Base-by-base conservation (phyloP, 2,888 invertebrate species). In the Fissipunctia ypsillon region DNA sequence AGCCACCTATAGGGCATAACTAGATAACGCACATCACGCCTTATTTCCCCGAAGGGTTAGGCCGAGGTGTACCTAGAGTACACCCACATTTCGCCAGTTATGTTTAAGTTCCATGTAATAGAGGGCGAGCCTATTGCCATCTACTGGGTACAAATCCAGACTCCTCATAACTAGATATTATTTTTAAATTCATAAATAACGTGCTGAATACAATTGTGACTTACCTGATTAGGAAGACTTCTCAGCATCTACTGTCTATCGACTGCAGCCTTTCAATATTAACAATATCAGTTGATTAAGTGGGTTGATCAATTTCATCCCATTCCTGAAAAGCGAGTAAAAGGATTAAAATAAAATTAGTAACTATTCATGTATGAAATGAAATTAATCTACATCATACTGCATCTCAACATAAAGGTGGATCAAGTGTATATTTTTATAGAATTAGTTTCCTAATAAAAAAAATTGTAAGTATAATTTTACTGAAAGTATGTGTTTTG, bases 231-330 rank as follows among this genome's bases (percentile, higher is more conserved):
- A 57, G 22, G 60, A 52, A 56, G 48, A 57, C 22, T 67, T 68
- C 41, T 38, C 28, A 22, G 63, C 60, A 14, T 60, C 35, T 67
- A 65, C 70, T 74, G 78, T 72, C 74, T 61, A 31, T 64, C 12
- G 52, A 69, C 73, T 79, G 84, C 69, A 61, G 64, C 10, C 28
- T 75, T 69, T 83, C 76, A 73, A 68, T 64, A 60, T 61, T 61
- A 76, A 64, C 57, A 75, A 69, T 60, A 71, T 84, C 76, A 76
- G 67, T 70, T 70, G 73, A 52, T 72, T 43, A 64, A 31, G 56
- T 59, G 64, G 67, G 60, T 63, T 54, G 60, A 79, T 78, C 54
- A 66, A 74, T 82, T 75, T 85, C 85, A 85, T 83, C 85, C 67
- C 61, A 80, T 56, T 67, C 76, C 85, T 85, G 87, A 60, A 85